These are phyloP conservation scores for Sebastes glaucus DNA, from an alignment of 2,797 vertebrate species.

Conservation along the genomic window DNA sequence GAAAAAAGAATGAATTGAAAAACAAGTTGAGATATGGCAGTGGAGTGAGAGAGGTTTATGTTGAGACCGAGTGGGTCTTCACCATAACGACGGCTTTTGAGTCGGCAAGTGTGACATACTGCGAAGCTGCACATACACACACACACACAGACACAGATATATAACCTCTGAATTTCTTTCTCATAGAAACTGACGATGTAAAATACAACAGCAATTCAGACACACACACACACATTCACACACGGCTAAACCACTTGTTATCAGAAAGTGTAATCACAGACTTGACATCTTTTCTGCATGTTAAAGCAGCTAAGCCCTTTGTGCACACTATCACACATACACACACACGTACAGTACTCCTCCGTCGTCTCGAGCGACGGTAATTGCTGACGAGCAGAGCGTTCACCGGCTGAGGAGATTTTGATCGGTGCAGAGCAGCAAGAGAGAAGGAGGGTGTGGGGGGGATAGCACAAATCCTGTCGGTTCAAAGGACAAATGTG, in stretches of 20 bases:
- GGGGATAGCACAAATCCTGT: slow-evolving; percentile 44
- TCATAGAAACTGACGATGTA: slow-evolving; percentile 15
- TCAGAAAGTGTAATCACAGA: slow-evolving; percentile 76
- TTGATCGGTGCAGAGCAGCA: slow-evolving; percentile 49
- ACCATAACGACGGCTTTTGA: slow-evolving; percentile 1
- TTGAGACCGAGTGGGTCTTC: slow-evolving; percentile 7
- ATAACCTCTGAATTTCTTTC: not conserved
- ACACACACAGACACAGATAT: not conserved
- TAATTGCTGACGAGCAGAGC: slow-evolving; percentile 74
- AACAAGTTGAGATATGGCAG: not conserved
- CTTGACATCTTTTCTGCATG: slow-evolving; percentile 80
- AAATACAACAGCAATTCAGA: slow-evolving; percentile 35
- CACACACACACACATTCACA: slow-evolving; percentile 35
- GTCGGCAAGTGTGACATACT: slow-evolving; percentile 2
- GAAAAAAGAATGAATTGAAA: not conserved
- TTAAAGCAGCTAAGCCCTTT: slow-evolving; percentile 74
- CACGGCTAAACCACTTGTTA: slow-evolving; percentile 61
- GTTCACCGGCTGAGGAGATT: slow-evolving; percentile 67
- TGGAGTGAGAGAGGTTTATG: slow-evolving; percentile 11
- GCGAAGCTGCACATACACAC: not conserved
- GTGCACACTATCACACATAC: slow-evolving; percentile 22
- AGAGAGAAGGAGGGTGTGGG: not conserved
- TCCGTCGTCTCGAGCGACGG: slow-evolving; percentile 32
- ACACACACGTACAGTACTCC: slow-evolving; percentile 9
- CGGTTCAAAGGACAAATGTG: slow-evolving; percentile 67